Base-by-base conservation (phyloP, 2,113 vertebrate genomes). In the Pardalotus punctatus region DNA sequence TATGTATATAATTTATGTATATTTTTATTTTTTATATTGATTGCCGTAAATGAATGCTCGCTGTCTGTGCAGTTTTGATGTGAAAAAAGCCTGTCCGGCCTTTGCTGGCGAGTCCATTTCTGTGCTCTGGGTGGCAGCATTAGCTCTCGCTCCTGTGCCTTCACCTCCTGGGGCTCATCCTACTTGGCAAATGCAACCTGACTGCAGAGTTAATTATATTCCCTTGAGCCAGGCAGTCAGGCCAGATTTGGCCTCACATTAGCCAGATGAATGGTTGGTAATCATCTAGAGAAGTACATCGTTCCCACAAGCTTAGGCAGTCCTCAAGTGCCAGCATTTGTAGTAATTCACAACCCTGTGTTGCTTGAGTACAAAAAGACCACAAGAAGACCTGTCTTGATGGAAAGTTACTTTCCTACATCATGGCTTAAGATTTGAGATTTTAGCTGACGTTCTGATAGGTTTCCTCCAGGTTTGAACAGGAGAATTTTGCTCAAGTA, bases 51-150 rank as follows among this genome's bases (percentile, higher is more conserved):
- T 27, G 12, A 2, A 2, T 31, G 8, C 58, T 79, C 4, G 13
- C 8, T 28, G 17, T 2, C 25, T n/a, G 15, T 7, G 36, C 13
- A 2, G 45, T 51, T 89, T 29, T 18, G 35, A 7, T 11, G 33
- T 0, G 4, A 4, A 18, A 27, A 35, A 25, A 43, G 16, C 6
- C 43, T 6, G 14, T 7, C 5, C 9, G 14, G 50, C 1, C 40
- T 85, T 50, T 29, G 12, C 6, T 40, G 72, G 60, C 31, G 65
- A 84, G 72, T 48, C 90, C 48, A 7, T 60, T n/a, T 51, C 0
- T 61, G 47, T 31, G 42, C 93, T 35, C 93, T 28, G 40, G 94
- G 82, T 97, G 96, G 90, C 92, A 96, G 92, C 96, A 94, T 90
- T 33, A 78, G 86, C 88, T 84, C 88, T 95, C 10, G 4, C 82